These are phyloP conservation scores for Parasteatoda lunata DNA, from an alignment of 2,888 invertebrate genomes.

Conservation along the genomic window DNA sequence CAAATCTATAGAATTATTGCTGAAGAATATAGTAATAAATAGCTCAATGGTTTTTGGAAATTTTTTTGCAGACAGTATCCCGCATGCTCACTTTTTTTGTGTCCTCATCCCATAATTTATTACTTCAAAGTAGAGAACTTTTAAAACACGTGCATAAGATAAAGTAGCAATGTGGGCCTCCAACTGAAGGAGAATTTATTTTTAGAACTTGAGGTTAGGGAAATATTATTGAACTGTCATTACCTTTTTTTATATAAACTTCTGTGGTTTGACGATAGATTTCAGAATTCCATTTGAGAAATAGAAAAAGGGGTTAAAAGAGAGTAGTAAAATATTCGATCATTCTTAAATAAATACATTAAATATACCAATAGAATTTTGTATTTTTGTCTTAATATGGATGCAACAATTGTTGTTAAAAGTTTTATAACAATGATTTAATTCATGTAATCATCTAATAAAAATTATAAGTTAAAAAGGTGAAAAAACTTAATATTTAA, in stretches of 20 bases:
- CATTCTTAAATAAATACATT: no score
- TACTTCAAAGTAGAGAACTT: constrained; percentile 26
- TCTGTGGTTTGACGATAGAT: no score
- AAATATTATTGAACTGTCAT: constrained; percentile 23
- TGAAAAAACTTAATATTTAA: no score
- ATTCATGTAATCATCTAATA: no score
- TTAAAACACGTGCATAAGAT: constrained; percentile 34
- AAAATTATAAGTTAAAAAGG: no score
- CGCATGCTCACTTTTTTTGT: constrained; percentile 22
- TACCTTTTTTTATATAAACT: constrained; percentile 18
- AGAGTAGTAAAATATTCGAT: no score
- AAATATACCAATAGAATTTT: no score
- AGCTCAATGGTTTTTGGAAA: constrained; percentile 11
- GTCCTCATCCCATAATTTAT: constrained; percentile 24
- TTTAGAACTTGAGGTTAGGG: neutral
- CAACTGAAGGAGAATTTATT: constrained; percentile 8
- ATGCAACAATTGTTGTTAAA: no score
- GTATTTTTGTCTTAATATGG: no score
- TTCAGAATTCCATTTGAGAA: no score
- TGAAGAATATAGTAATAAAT: constrained; percentile 31
- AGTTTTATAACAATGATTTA: no score
- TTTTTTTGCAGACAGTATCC: constrained; percentile 11
- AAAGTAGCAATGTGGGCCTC: constrained; percentile 10
- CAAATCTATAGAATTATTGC: constrained; percentile 20
- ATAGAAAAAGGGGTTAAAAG: no score